Evolutionary conservation across 2,888 invertebrate genomes (phyloP).

Genomic region (Diabrotica balteata): DNA sequence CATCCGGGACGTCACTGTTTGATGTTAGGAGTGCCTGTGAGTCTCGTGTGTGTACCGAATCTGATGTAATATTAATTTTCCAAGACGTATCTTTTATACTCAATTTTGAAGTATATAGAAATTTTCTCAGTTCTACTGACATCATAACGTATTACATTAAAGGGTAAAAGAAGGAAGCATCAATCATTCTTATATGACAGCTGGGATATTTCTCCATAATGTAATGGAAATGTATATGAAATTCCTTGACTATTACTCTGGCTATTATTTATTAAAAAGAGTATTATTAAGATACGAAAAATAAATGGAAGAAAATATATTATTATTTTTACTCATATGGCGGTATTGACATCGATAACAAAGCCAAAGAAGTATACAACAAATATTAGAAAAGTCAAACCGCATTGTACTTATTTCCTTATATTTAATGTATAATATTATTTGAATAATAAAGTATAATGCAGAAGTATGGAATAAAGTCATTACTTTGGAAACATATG

Average conservation of each 20-base stretch:
- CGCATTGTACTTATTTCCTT: no score
- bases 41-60: neutral
- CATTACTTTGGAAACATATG: no score
- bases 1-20: no score
- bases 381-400: no score
- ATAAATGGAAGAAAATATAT: no score
- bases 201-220: conserved; percentile 27
- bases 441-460: no score
- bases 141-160: conserved; percentile 14
- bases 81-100: neutral
- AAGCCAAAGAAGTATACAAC: no score
- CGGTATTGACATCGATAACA: no score
- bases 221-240: conserved; percentile 12
- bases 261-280: neutral
- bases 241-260: conserved; percentile 6
- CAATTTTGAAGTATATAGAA: conserved; percentile 13
- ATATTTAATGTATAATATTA: no score
- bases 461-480: no score
- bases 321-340: no score
- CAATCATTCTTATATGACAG: conserved; percentile 33
- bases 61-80: conserved; percentile 7
- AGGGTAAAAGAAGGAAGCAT: conserved; percentile 24
- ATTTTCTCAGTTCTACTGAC: conserved; percentile 16
- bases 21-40: neutral
- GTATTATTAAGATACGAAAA: neutral